Percentiles rank a stretch among this genome's conserved stretches.
These are phyloP conservation scores for Synergus gifuensis DNA, from an alignment of 2,888 invertebrate genomes.

Conservation along the genomic window DNA sequence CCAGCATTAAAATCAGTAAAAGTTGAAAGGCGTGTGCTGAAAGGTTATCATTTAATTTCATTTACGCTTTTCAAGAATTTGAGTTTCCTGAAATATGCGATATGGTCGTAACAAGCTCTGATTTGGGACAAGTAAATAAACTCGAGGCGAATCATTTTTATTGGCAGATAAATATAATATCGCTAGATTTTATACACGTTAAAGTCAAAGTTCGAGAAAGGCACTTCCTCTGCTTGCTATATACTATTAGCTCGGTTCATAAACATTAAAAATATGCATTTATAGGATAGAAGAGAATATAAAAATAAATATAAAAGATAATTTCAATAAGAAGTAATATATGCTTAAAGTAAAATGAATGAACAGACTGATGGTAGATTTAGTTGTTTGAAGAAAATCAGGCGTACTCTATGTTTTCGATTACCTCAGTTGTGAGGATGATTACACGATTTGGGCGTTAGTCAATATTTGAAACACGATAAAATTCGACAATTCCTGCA, in stretches of 20 bases:
- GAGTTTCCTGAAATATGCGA: neutral
- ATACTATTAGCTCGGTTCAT: neutral
- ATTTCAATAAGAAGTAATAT: neutral
- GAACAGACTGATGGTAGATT: neutral
- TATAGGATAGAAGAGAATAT: neutral
- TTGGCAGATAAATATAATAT: conserved; percentile 26
- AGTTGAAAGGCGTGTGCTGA: conserved; percentile 4
- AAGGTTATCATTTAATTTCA: conserved; percentile 38
- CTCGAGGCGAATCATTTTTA: neutral
- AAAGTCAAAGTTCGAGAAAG: neutral
- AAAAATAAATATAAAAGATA: neutral
- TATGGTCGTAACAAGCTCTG: neutral
- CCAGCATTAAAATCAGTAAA: conserved; percentile 25
- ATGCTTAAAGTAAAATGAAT: neutral
- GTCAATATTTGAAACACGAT: conserved; percentile 44
- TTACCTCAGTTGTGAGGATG: conserved; percentile 21
- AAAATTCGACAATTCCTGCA: conserved; percentile 52
- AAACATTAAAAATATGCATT: neutral
- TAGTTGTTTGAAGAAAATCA: conserved; percentile 9
- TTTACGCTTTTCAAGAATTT: conserved; percentile 32
- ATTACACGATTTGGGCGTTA: conserved; percentile 25
- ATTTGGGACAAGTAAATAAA: conserved; percentile 28
- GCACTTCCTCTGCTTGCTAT: neutral
- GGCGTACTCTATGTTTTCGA: conserved; percentile 19
- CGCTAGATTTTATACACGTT: neutral